A percentile compares a stretch with the other conserved stretches of the same genome.
These are phyloP conservation scores for Neosilurus hyrtlii DNA, from an alignment of 2,797 vertebrate genomes.

Conservation along the genomic window DNA sequence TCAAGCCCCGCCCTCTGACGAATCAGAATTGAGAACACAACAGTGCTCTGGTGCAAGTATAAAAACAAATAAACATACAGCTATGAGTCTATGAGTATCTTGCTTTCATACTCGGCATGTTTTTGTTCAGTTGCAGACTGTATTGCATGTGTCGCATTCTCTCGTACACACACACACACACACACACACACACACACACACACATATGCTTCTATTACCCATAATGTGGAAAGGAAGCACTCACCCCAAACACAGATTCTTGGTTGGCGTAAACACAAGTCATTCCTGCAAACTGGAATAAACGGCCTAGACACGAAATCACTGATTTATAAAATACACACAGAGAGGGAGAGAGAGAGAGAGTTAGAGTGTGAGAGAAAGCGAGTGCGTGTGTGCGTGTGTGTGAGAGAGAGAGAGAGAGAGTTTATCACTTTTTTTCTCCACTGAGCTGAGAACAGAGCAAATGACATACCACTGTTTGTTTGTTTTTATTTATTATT, in stretches of 20 bases:
- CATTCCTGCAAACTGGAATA: conserved; percentile 36
- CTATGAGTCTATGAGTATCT: background rate
- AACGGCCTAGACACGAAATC: conserved; percentile 8
- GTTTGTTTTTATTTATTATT: too few species aligned
- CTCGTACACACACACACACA: background rate
- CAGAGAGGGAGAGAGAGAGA: too few species aligned
- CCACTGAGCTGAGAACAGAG: too few species aligned
- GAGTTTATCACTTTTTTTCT: background rate
- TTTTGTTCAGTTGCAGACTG: background rate
- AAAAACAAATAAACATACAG: background rate
- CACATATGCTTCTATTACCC: conserved; percentile 61
- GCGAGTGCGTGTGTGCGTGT: too few species aligned
- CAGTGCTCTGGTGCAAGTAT: background rate
- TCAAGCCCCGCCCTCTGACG: background rate
- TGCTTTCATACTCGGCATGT: background rate
- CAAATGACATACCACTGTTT: background rate
- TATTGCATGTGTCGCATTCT: background rate
- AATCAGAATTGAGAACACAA: background rate
- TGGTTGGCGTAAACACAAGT: conserved; percentile 54
- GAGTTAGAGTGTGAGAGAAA: too few species aligned
- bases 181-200: background rate
- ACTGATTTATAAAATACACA: background rate
- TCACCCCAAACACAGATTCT: conserved; percentile 61
- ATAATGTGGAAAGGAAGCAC: conserved; percentile 65
- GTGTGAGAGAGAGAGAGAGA: too few species aligned